Base-by-base conservation (phyloP, 2,113 vertebrate species). In the Gila orcuttii region DNA sequence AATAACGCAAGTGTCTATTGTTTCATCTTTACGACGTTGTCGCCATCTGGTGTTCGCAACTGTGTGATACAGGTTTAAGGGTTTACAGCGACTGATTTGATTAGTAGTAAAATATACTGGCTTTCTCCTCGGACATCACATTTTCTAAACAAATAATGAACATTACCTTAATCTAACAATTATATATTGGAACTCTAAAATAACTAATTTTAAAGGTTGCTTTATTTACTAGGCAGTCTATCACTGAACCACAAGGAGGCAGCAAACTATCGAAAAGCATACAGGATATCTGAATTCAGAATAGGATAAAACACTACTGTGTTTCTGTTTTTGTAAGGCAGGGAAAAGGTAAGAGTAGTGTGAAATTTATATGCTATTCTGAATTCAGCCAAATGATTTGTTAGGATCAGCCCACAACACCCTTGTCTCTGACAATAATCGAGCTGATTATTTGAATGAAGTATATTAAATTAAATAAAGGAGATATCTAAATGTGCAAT, bases 231-330 rank as follows among this genome's bases (percentile, higher is more conserved):
- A 39, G 52, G 68, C 1, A 66, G 28, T 11, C 21, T 36, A 6
- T 39, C 47, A 9, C n/a, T 59, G 62, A 23, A 19, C 84, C 87
- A 79, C 87, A 57, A 17, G 87, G 60, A 82, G 87, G 87, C 84
- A 88, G 87, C 83, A 88, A 82, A 80, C 59, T 13, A n/a, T 25
- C 11, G 25, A 42, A 55, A 31, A 66, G 7, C 52, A 64, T 39
- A 55, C 74, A n/a, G 33, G 11, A 45, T 45, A 5, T 15, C 15
- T 52, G 15, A 52, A 4, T 74, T 79, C 23, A 25, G 39, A 25
- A n/a, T 7, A 25, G 6, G 5, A 25, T 73, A 23, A 11, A 7
- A 81, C 36, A 79, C 73, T 60, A 50, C 2, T 33, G 11, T 69
- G 36, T 75, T 69, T 69, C 28, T 31, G 36, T 59, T 71, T 19